A percentile compares a stretch with the other conserved stretches of the same genome.
Evolutionary conservation across 2,113 vertebrate genomes (phyloP).

Genomic region (Ariopsis seemanni): DNA sequence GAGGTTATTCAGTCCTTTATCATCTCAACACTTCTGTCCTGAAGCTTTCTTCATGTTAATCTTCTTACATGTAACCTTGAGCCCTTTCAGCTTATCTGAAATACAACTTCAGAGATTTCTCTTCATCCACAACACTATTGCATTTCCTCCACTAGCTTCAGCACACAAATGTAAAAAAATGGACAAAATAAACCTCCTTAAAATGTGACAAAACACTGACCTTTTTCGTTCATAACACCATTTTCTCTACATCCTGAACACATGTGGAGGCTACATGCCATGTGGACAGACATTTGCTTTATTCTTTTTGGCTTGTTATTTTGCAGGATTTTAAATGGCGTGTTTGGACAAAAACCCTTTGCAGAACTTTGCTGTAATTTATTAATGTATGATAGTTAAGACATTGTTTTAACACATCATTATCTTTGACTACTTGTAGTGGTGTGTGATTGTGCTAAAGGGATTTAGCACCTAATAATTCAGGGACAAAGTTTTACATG

Average conservation of each 20-base stretch:
- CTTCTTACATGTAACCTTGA: not conserved
- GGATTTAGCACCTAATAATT: not conserved
- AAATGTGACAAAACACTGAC: not conserved
- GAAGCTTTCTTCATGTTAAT: not conserved
- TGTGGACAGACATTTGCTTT: not conserved
- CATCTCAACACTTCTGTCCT: not conserved
- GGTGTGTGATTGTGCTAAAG: not conserved
- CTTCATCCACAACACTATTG: not conserved
- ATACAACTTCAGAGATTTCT: not conserved
- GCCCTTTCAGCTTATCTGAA: not conserved
- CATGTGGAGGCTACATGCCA: too few species aligned
- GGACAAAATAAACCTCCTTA: not conserved
- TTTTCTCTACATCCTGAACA: too few species aligned
- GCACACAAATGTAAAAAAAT: not conserved
- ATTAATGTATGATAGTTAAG: not conserved
- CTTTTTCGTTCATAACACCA: too few species aligned
- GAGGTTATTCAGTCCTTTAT: not conserved
- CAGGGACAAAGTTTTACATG: not conserved
- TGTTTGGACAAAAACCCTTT: not conserved
- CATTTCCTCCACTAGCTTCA: not conserved
- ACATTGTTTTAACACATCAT: not conserved
- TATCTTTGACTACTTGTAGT: not conserved
- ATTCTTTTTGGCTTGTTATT: not conserved
- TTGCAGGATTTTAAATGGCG: not conserved
- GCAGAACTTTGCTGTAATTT: not conserved